Conservation (phyloP, 92 coral and sea anemone species). For the Porites lobata region DNA sequence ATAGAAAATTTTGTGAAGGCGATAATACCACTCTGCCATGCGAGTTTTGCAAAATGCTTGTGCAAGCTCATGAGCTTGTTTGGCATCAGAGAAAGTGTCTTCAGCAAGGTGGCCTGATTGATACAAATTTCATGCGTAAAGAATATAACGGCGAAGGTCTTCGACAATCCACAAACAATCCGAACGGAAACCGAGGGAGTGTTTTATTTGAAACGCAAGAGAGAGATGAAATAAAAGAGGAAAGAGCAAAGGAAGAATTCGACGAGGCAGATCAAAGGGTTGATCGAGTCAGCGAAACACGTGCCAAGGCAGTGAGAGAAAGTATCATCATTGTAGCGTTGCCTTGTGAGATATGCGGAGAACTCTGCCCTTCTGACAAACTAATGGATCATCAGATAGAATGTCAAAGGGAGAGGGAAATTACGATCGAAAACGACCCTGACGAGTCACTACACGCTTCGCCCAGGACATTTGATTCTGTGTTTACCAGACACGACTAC, state of each 20-base stretch:
- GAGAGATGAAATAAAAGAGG: not conserved
- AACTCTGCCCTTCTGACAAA: slow-evolving; percentile 79
- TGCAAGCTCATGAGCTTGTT: not conserved
- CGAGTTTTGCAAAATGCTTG: not conserved
- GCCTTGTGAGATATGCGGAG: slow-evolving; percentile 91
- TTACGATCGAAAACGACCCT: not conserved
- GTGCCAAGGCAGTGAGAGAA: not conserved
- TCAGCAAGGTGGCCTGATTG: not conserved
- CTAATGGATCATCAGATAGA: slow-evolving; percentile 80
- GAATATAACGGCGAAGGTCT: not conserved
- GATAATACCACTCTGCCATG: not conserved
- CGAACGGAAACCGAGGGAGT: not conserved
- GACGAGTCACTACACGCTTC: not conserved
- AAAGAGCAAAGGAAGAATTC: too few species aligned
- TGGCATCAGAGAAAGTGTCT: not conserved
- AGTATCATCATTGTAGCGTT: slow-evolving; percentile 42
- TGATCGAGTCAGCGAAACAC: not conserved
- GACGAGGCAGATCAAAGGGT: not conserved
- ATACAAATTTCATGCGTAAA: not conserved
- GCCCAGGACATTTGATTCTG: not conserved
- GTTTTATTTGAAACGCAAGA: not conserved
- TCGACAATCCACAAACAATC: slow-evolving; percentile 6
- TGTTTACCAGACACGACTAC: not conserved
- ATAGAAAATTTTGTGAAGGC: not conserved
- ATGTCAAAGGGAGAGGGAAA: slow-evolving; percentile 31